phyloP scores from a whole-genome alignment of 1,140 invertebrate species.

The Caenorhabditis remanei region DNA sequence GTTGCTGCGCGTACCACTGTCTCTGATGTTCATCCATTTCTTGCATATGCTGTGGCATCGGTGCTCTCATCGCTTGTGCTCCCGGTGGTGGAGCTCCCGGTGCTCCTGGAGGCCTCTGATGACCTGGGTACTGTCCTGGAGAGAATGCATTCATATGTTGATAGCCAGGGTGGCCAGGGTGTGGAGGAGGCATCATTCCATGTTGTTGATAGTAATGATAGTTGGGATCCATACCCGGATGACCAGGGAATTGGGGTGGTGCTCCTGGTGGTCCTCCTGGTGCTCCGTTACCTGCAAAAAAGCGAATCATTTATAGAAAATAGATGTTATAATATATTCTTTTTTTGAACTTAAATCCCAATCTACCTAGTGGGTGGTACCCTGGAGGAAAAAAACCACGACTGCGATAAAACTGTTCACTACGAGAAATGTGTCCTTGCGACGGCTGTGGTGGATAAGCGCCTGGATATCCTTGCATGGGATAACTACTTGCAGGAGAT shows the following conservation, averaged over 20 bases:
- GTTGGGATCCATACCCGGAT: constrained; percentile 31
- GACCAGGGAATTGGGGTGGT: constrained; percentile 11
- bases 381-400: constrained; percentile 47
- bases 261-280: background rate
- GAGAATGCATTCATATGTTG: constrained; percentile 41
- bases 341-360: background rate
- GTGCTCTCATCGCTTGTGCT: constrained; percentile 54
- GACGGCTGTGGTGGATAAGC: constrained; percentile 66
- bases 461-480: constrained; percentile 55
- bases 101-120: constrained; percentile 48
- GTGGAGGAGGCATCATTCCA: constrained; percentile 36
- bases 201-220: constrained; percentile 43
- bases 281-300: constrained; percentile 40
- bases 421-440: constrained; percentile 59
- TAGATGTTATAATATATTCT: background rate
- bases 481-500: constrained; percentile 43
- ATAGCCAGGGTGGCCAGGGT: constrained; percentile 40
- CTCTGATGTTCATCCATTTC: constrained; percentile 62
- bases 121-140: constrained; percentile 28
- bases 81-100: constrained; percentile 33
- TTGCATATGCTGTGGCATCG: constrained; percentile 64
- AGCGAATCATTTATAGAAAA: background rate
- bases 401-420: constrained; percentile 38
- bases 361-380: constrained; percentile 41
- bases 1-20: constrained; percentile 62